These are phyloP conservation scores for Luscinia megarhynchos DNA, from an alignment of 2,797 vertebrate species.

Conservation along the genomic window DNA sequence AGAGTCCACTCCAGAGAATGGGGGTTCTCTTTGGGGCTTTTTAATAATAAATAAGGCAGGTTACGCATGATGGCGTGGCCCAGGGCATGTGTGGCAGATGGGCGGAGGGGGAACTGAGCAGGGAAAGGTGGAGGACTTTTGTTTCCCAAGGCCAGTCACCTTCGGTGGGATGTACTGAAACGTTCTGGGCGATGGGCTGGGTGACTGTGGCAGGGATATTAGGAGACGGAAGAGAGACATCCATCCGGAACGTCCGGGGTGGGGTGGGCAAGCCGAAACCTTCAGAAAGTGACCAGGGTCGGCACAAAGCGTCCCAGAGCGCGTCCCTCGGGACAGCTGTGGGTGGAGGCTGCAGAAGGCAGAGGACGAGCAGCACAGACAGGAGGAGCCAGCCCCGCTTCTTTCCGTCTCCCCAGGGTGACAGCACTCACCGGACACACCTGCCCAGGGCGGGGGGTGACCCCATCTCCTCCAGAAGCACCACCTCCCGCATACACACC, in stretches of 20 bases:
- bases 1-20: rapidly evolving
- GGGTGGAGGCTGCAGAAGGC: not conserved
- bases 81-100: rapidly evolving
- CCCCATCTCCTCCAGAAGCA: rapidly evolving
- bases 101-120: rapidly evolving
- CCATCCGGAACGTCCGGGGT: rapidly evolving
- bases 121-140: not conserved
- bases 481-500: rapidly evolving
- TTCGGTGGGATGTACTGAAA: not conserved
- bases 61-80: not conserved
- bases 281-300: rapidly evolving
- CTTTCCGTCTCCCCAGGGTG: not conserved
- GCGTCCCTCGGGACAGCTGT: rapidly evolving
- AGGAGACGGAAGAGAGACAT: rapidly evolving
- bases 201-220: not conserved
- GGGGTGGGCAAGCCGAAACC: too few relatives aligned
- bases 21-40: not conserved
- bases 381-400: not conserved
- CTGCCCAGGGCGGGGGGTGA: not conserved
- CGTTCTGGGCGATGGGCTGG: rapidly evolving
- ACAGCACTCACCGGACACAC: not conserved
- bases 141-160: not conserved
- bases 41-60: not conserved
- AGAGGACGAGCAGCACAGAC: not conserved
- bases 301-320: rapidly evolving